Evolutionary conservation across 2,888 invertebrate species (phyloP).

Genomic region (Volucella zonaria): DNA sequence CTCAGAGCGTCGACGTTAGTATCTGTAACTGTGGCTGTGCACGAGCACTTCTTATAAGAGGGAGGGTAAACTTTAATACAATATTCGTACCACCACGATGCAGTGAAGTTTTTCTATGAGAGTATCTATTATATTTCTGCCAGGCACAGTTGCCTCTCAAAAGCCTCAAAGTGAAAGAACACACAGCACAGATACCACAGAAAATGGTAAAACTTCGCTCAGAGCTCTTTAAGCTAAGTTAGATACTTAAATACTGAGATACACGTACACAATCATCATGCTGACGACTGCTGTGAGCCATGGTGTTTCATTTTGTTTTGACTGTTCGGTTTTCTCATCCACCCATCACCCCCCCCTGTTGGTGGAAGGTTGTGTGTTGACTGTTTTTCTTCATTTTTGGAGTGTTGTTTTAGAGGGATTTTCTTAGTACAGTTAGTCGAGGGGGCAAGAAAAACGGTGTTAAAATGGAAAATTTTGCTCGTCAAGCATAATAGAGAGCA

Average conservation of each 20-base stretch:
- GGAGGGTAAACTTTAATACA: constrained; percentile 39
- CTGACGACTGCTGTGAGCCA: constrained; percentile 32
- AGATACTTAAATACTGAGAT: constrained; percentile 58
- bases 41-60: constrained; percentile 15
- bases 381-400: constrained; percentile 51
- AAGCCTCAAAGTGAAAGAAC: constrained; percentile 72
- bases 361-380: constrained; percentile 25
- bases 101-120: constrained; percentile 63
- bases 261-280: constrained; percentile 55
- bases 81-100: constrained; percentile 24
- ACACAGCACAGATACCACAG: constrained; percentile 51
- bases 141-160: constrained; percentile 57
- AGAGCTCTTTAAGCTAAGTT: constrained; percentile 62
- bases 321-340: too few species aligned
- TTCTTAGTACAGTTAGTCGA: constrained; percentile 60
- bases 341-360: too few species aligned
- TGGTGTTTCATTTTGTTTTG: constrained; percentile 2
- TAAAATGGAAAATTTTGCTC: constrained; percentile 46
- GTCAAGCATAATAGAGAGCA: constrained; percentile 59
- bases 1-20: constrained; percentile 21
- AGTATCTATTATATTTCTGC: constrained; percentile 41
- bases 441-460: constrained; percentile 17
- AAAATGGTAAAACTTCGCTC: constrained; percentile 67
- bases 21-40: too few species aligned
- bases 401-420: constrained; percentile 63